Base-by-base conservation (phyloP, 2,888 invertebrate genomes). In the Labia minor region DNA sequence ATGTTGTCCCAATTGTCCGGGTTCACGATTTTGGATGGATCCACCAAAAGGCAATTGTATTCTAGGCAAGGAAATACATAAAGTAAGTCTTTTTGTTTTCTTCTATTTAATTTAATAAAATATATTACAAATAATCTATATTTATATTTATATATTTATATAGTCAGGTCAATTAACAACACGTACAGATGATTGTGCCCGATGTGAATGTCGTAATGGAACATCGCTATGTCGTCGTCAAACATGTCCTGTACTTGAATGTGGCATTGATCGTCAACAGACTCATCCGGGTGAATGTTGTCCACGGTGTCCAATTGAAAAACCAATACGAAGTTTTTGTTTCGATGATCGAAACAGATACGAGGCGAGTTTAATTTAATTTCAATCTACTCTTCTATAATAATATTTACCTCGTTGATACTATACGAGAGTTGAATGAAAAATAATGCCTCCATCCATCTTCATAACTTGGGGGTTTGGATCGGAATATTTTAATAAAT, bases 201-300 rank as follows among this genome's bases (percentile, higher is more conserved):
- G 85, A 65, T 96, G 96, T 79, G 85, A 83, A 10, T 96, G 95
- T 75, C 76, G 81, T 72, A 89, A 90, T 73, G 88, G 90, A 62
- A 92, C 90, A 2, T 86, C 90, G 0, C 82, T 90, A 64, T 95
- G 95, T 77, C 83, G 83, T 67, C 82, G 92, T 14, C 83, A 86
- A 72, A 89, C 92, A 0, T 96, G 96, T 73, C 94, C 95, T 0
- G 89, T 93, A n/a, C 81, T 95, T 68, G 91, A 93, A 74, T 96
- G 95, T 70, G 85, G 89, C 0, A 81, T 85, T 0, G 88, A 88
- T 21, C 79, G 86, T 71, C 88, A 86, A 72, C 85, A 84, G 65
- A 82, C 82, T 0, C 78, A 82, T 2, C 83, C 84, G 0, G 86
- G 85, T 1, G 86, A 86, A 70, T 91, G 91, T 75, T 92, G 92